Evolutionary conservation across 92 coral and sea anemone genomes (phyloP).

Genomic region (Parazoanthus darwini): DNA sequence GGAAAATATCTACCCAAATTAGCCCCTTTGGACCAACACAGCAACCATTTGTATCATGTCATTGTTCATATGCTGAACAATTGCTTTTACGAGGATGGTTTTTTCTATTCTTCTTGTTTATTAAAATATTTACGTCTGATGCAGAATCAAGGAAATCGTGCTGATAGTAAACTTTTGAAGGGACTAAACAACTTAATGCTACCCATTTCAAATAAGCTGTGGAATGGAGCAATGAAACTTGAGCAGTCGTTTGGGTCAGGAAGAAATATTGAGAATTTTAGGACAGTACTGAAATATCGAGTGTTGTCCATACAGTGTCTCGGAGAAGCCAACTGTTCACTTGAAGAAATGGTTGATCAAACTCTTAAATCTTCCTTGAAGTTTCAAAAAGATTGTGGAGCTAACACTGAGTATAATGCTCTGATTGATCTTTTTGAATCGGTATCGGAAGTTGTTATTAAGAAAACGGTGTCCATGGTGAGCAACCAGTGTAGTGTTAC

Average conservation of each 20-base stretch:
- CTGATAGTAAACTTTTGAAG: constrained; percentile 42
- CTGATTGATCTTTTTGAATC: constrained; percentile 51
- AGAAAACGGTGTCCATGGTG: constrained; percentile 18
- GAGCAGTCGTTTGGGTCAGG: constrained; percentile 50
- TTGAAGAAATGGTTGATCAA: constrained; percentile 65
- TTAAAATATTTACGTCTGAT: constrained; percentile 58
- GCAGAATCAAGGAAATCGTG: constrained; percentile 52
- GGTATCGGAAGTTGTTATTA: constrained; percentile 39
- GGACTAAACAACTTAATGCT: constrained; percentile 57
- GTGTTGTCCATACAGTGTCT: constrained; percentile 55
- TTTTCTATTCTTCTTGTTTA: constrained; percentile 60
- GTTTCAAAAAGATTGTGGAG: constrained; percentile 71
- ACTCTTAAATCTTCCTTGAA: constrained; percentile 65
- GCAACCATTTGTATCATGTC: constrained; percentile 64
- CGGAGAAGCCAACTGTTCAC: constrained; percentile 53
- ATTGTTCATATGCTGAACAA: constrained; percentile 63
- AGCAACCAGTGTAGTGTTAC: background rate
- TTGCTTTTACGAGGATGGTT: constrained; percentile 53
- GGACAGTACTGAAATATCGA: constrained; percentile 60
- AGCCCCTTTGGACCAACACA: constrained; percentile 70
- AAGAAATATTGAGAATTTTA: constrained; percentile 19
- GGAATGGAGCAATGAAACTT: constrained; percentile 69
- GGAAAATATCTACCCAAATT: constrained; percentile 61
- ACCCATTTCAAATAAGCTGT: constrained; percentile 55
- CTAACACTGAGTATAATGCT: constrained; percentile 28